These are phyloP conservation scores for Nymphalis polychloros DNA, from an alignment of 2,888 invertebrate species.

Conservation along the genomic window DNA sequence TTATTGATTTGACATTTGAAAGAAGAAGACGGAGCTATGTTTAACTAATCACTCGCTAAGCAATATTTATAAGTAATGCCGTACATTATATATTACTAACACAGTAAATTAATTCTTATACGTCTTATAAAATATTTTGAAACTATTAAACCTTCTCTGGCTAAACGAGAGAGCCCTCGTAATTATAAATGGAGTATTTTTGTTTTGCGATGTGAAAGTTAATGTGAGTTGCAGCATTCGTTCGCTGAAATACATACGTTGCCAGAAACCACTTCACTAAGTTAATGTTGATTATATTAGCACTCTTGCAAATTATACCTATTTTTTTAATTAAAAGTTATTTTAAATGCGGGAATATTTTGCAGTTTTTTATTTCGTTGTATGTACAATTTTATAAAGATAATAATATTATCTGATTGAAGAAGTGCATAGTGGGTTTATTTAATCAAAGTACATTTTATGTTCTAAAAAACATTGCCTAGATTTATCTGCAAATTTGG, in stretches of 20 bases:
- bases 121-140: slow-evolving; percentile 4
- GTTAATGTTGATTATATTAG: slow-evolving; percentile 13
- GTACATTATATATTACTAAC: background rate
- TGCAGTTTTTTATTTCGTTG: background rate
- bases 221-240: slow-evolving; percentile 20
- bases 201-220: slow-evolving; percentile 24
- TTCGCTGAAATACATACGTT: slow-evolving; percentile 23
- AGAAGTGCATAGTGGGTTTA: no score
- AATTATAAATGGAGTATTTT: slow-evolving; percentile 22
- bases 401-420: no score
- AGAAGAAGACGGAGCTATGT: no score
- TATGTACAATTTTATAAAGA: background rate
- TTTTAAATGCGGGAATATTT: slow-evolving; percentile 1
- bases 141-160: background rate
- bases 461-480: no score
- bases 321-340: background rate
- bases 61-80: background rate
- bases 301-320: slow-evolving; percentile 13
- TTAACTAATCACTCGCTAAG: no score
- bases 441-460: no score
- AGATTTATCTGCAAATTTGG: no score
- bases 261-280: slow-evolving; percentile 22
- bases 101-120: slow-evolving; percentile 1
- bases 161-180: slow-evolving; percentile 15
- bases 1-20: no score